A percentile compares a stretch with the other conserved stretches of the same genome.
Evolutionary conservation across 2,888 invertebrate genomes (phyloP).

Genomic region (Eumacrocentrus americanus): DNA sequence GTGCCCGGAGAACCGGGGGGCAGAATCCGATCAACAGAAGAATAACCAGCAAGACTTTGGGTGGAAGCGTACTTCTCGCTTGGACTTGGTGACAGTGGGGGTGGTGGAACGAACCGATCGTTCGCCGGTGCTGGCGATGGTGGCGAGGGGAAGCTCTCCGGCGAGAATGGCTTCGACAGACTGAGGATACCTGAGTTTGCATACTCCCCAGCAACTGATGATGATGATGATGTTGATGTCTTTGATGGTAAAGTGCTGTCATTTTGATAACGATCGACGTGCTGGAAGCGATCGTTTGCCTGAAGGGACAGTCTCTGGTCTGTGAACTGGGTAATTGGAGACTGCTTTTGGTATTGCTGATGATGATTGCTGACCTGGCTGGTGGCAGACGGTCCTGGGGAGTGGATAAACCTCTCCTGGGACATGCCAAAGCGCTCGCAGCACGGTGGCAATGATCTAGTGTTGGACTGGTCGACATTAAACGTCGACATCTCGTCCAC

Average conservation of each 20-base stretch:
- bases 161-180: conserved; percentile 58
- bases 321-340: neutral
- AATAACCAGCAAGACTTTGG: conserved; percentile 54
- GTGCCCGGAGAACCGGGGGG: conserved; percentile 51
- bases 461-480: conserved; percentile 34
- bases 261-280: conserved; percentile 31
- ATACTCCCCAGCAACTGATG: conserved; percentile 34
- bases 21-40: conserved; percentile 49
- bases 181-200: conserved; percentile 38
- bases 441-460: conserved; percentile 39
- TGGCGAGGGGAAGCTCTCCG: conserved; percentile 65
- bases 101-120: conserved; percentile 68
- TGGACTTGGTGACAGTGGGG: conserved; percentile 69
- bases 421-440: conserved; percentile 43
- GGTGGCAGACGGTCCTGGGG: conserved; percentile 31
- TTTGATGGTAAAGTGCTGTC: conserved; percentile 15
- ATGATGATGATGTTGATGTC: conserved; percentile 28
- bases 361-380: conserved; percentile 42
- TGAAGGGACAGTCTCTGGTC: conserved; percentile 45
- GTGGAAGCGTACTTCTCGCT: conserved; percentile 60
- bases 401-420: conserved; percentile 44
- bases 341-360: conserved; percentile 20
- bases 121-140: conserved; percentile 67
- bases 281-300: conserved; percentile 42
- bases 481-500: conserved; percentile 43